A percentile compares a stretch with the other conserved stretches of the same genome.
phyloP scores from a whole-genome alignment of 2,797 vertebrate species.

The Aeoliscus strigatus region DNA sequence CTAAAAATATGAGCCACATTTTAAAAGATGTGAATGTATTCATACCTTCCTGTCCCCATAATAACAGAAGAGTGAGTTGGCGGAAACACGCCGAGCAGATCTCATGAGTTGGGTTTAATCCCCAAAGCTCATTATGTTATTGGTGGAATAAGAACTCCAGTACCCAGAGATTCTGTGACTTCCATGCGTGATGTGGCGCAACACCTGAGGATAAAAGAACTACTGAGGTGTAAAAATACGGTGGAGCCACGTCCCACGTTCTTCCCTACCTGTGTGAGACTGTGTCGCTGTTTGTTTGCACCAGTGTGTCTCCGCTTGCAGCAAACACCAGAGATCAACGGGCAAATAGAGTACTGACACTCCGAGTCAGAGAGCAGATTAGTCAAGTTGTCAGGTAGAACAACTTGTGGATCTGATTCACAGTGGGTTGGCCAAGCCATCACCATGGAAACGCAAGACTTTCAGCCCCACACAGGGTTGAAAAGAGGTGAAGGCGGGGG shows the following conservation, averaged over 20 bases:
- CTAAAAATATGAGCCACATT: slow-evolving; percentile 60
- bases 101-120: slow-evolving; percentile 32
- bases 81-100: slow-evolving; percentile 33
- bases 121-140: slow-evolving; percentile 37
- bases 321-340: too few species aligned
- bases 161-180: slow-evolving; percentile 31
- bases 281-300: too few species aligned
- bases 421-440: slow-evolving; percentile 52
- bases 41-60: slow-evolving; percentile 14
- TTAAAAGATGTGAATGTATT: slow-evolving; percentile 38
- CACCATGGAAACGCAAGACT: slow-evolving; percentile 66
- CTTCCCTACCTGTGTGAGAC: too few species aligned
- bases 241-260: too few species aligned
- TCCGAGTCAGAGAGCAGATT: too few species aligned
- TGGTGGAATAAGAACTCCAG: slow-evolving; percentile 32
- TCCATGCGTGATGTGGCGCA: slow-evolving; percentile 18
- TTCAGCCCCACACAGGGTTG: slow-evolving; percentile 38
- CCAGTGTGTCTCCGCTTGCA: too few species aligned
- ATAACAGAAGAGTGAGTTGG: slow-evolving; percentile 30
- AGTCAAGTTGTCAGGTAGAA: too few species aligned
- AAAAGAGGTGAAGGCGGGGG: slow-evolving; percentile 54
- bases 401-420: slow-evolving; percentile 17
- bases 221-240: too few species aligned
- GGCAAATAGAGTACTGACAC: too few species aligned
- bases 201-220: slow-evolving; percentile 29